Percentiles rank a stretch among this genome's conserved stretches.
phyloP scores from a whole-genome alignment of 2,113 vertebrate species.

The Cyphomyrus plagiostoma region DNA sequence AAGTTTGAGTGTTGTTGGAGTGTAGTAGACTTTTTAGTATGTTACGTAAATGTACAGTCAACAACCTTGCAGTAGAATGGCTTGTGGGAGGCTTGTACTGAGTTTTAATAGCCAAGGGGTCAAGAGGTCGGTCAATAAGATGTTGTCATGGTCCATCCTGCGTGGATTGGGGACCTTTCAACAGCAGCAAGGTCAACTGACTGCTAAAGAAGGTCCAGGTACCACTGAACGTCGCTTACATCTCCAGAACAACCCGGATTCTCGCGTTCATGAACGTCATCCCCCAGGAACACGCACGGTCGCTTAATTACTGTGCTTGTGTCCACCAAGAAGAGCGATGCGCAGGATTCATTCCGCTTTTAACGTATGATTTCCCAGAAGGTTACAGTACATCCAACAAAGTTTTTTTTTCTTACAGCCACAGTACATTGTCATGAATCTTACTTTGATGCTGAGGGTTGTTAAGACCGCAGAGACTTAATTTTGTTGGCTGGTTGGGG shows the following conservation, averaged over 20 bases:
- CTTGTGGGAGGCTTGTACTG: neutral
- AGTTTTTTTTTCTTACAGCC: neutral
- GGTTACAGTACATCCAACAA: neutral
- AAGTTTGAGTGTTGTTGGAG: neutral
- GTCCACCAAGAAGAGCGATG: neutral
- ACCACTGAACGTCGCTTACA: neutral
- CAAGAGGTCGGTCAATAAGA: neutral
- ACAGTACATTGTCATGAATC: neutral
- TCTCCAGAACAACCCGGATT: neutral
- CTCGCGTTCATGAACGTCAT: neutral
- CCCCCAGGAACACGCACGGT: neutral
- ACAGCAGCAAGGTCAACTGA: neutral
- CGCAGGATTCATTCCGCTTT: neutral
- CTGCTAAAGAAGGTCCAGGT: neutral
- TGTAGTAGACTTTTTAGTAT: neutral
- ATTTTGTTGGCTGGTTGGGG: neutral
- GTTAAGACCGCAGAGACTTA: neutral
- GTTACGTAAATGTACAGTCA: neutral
- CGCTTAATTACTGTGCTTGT: neutral
- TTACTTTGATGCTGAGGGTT: neutral
- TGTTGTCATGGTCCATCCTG: neutral
- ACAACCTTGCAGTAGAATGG: neutral
- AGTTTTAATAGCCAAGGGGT: neutral
- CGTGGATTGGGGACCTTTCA: neutral
- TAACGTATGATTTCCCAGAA: neutral